phyloP scores from a whole-genome alignment of 2,888 invertebrate species.

The Osmoderma eremita region DNA sequence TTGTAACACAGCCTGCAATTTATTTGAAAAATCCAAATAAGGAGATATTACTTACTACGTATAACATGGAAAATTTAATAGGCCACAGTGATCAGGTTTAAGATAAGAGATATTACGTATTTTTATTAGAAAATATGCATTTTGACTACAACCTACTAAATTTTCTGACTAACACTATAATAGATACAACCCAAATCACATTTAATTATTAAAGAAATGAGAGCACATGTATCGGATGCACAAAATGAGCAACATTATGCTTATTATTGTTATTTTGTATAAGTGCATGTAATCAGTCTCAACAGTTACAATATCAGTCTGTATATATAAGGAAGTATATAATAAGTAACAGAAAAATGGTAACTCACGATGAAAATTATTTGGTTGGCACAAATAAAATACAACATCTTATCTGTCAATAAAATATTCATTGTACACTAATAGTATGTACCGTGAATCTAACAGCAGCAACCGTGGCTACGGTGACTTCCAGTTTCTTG shows the following conservation, averaged over 20 bases:
- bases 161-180: conserved; percentile 24
- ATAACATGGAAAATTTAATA: conserved; percentile 25
- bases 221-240: conserved; percentile 18
- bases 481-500: too few relatives aligned
- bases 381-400: conserved; percentile 36
- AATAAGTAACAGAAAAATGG: conserved; percentile 39
- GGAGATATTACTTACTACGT: conserved; percentile 1
- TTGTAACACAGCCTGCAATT: conserved; percentile 16
- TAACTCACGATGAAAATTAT: conserved; percentile 29
- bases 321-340: conserved; percentile 29
- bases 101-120: conserved; percentile 18
- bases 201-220: conserved; percentile 24
- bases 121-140: conserved; percentile 1
- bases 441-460: too few relatives aligned
- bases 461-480: too few relatives aligned
- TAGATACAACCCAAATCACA: conserved; percentile 25
- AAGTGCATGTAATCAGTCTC: conserved; percentile 34
- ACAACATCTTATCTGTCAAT: conserved; percentile 33
- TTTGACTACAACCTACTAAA: conserved; percentile 22
- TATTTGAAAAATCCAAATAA: conserved; percentile 17
- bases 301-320: conserved; percentile 43
- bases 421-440: too few relatives aligned
- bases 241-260: conserved; percentile 28
- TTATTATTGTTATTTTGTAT: conserved; percentile 4
- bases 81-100: conserved; percentile 26